Evolutionary conservation across 2,113 vertebrate genomes (phyloP).

Genomic region (Bucco capensis): DNA sequence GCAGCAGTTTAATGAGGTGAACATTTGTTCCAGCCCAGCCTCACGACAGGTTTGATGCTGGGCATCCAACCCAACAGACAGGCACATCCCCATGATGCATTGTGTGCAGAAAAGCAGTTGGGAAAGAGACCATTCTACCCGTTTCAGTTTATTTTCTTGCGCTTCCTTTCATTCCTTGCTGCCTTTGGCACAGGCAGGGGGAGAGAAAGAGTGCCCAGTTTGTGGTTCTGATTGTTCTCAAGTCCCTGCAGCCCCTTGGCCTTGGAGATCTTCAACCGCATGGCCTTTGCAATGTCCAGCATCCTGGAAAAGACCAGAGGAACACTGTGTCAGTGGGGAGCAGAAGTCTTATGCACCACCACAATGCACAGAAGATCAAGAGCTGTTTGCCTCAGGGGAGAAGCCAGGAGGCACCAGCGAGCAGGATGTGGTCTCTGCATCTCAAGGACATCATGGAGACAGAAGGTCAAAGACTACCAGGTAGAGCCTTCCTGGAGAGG

Average conservation of each 20-base stretch:
- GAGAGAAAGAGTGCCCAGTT: constrained; percentile 75
- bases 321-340: accelerated
- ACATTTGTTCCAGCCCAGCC: background rate
- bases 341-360: accelerated
- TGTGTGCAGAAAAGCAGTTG: accelerated
- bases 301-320: constrained; percentile 57
- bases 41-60: background rate
- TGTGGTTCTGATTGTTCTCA: constrained; percentile 68
- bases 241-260: background rate
- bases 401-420: background rate
- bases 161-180: constrained; percentile 59
- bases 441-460: background rate
- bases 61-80: background rate
- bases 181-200: constrained; percentile 79
- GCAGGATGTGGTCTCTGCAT: too few relatives aligned
- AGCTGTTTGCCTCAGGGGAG: background rate
- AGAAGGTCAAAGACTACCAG: background rate
- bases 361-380: accelerated
- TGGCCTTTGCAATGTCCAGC: constrained; percentile 85
- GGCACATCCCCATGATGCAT: background rate
- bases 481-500: background rate
- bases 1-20: background rate
- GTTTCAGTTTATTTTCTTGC: constrained; percentile 74
- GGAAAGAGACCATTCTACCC: background rate
- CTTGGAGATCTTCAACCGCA: constrained; percentile 84